Evolutionary conservation across 2,888 invertebrate species (phyloP).

Genomic region (Campopleginae sp.): DNA sequence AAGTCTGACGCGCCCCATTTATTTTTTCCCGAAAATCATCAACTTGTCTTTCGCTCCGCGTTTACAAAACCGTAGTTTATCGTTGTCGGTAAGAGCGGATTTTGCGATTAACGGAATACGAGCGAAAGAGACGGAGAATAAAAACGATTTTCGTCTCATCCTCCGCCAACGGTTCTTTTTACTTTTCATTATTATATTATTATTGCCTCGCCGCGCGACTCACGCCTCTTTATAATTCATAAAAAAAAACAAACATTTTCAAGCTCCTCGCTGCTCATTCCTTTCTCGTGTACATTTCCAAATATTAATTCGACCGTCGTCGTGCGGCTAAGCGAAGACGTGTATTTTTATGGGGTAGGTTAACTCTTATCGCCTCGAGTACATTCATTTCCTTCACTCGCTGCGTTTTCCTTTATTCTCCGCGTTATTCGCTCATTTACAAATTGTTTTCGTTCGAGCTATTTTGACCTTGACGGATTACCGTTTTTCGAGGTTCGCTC

Average conservation of each 20-base stretch:
- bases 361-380: slow-evolving; percentile 21
- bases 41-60: neutral
- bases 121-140: slow-evolving; percentile 7
- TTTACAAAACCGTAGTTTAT: neutral
- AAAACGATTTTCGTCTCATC: neutral
- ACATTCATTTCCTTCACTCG: neutral
- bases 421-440: neutral
- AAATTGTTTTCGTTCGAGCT: neutral
- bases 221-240: slow-evolving; percentile 14
- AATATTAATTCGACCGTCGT: neutral
- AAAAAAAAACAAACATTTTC: neutral
- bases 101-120: slow-evolving; percentile 48
- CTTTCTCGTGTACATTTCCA: neutral
- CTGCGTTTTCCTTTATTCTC: neutral
- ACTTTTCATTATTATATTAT: slow-evolving; percentile 23
- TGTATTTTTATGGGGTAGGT: slow-evolving; percentile 52
- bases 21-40: slow-evolving; percentile 1
- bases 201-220: neutral
- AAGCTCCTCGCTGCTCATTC: neutral
- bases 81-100: slow-evolving; percentile 42
- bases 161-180: slow-evolving; percentile 6
- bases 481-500: neutral
- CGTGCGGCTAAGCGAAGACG: slow-evolving; percentile 6
- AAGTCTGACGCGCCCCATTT: neutral
- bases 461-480: neutral